Base-by-base conservation (phyloP, 2,888 invertebrate species). In the Tridacna crocea region DNA sequence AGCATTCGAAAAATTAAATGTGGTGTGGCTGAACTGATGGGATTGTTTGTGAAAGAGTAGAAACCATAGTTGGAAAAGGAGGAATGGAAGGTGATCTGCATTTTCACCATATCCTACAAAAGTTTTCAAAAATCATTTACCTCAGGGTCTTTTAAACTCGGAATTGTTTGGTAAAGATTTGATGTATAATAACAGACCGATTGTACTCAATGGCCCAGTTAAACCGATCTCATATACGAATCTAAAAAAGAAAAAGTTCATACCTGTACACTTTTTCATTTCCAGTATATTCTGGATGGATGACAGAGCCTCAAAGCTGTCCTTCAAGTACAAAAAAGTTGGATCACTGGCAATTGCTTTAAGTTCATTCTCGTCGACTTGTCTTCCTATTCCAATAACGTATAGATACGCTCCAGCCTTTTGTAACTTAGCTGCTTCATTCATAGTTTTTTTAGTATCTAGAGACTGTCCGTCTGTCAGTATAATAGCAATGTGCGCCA, bases 311-410 rank as follows among this genome's bases (percentile, higher is more conserved):
- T 88, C 83, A 63, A 87, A 91, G 65, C 87, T 87, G 24, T 88
- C 86, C 63, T 91, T 89, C 36, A 73, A 73, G 80, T 91, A 90
- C 48, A 91, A 77, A 77, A 90, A 92, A 11, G 85, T 72, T 0
- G 92, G 92, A 11, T 88, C 74, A 75, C 89, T 91, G 27, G 91
- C 91, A 22, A 92, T 87, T 17, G 74, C 79, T 60, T 68, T n/a
- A 11, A 91, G 79, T 82, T 92, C 92, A 0, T 75, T 61, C 48
- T 76, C 78, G 27, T 91, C 88, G 13, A 89, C 85, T 1, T 81
- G 76, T 12, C 76, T 26, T 0, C 87, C 85, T 26, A 88, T 85
- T 0, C 90, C 90, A 36, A 90, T 73, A 11, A 83, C 88, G 76
- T 88, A 88, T 1, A 89, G 58, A 58, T 87, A 82, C 4, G 79